Evolutionary conservation across 2,797 vertebrate genomes (phyloP), one percentile per base, ranked within the genome.

Genomic region (Cynodonichthys magdalenae): DNA sequence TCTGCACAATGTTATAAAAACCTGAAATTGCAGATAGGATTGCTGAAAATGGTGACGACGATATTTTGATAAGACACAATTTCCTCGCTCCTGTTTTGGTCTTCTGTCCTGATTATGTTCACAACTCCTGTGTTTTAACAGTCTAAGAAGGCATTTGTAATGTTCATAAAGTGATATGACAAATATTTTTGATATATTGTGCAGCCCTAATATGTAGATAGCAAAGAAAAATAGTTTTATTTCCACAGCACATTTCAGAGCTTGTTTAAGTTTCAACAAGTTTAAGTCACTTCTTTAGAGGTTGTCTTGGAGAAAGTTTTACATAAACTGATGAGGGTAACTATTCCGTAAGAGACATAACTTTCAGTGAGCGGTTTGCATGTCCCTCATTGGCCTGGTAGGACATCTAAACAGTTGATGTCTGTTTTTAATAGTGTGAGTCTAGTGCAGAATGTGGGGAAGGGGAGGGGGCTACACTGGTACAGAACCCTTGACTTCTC

Each of bases 401-500:
- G 88, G 83, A 91, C 82, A 83, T 80, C 89, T 84, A 76, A 81
- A 72, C 82, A 79, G 79, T 90, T 84, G 87, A 90, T 93, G 93
- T 93, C 94, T 95, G 93, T 94, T 94, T 95, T 93, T 95, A 95
- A 96, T 96, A 94, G 94, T 95, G 95, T 92, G 74, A 88, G 93
- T 93, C 93, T 86, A 84, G 77, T 78, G 88, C 82, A 86, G 85
- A 85, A 82, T 80, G 74, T 81, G 80, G 82, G 75, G 69, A 86
- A 83, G 72, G 77, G 83, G 63, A n/a, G 82, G 81, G 84, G 77
- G 67, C 84, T 87, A 87, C 80, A 75, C 83, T 77, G 83, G 86
- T 91, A 95, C 94, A 93, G 95, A 95, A 96, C 95, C 94, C 94
- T 95, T 96, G 95, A 94, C 95, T 96, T 94, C 91, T 95, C 93